Base-by-base conservation (phyloP, 92 coral and sea anemone genomes). In the Porites evermanni region DNA sequence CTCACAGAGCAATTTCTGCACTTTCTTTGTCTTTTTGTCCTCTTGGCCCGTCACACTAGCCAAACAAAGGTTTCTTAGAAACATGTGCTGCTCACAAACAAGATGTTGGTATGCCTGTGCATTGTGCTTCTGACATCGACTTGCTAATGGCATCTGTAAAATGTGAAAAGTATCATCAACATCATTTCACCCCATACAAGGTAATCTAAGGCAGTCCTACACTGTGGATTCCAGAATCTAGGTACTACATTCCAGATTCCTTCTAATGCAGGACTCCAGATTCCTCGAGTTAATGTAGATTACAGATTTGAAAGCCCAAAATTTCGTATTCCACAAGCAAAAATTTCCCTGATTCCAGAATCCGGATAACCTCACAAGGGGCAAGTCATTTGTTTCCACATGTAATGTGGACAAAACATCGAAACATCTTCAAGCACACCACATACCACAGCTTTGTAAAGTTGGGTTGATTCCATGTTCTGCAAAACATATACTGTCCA, bases 41-140 rank as follows among this genome's bases (percentile, higher is more conserved):
- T 88, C 95, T 50, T 67, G 72, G 16, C 83, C 82, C 8, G 63
- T 72, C 16, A 75, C 59, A 16, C 89, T 92, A 53, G 87, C 85
- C 70, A 93, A 81, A 84, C 91, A 91, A 21, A 93, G 91, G 0
- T 94, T 81, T 77, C 98, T 93, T 29, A 97, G 91, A 70, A 97
- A 95, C 74, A 95, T 79, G 77, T 97, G 98, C 77, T 97, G 98
- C 79, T 97, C 99, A 56, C 96, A 92, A 74, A 97, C 92, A 82
- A 97, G 87, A 70, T 91, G 97, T 60, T 93, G 92, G 80, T 91
- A 92, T 3, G 97, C 99, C 88, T 95, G 98, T 61, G 90, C 87
- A 83, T 93, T 97, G 77, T 86, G 94, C 86, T 91, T 93, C 80
- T 93, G 98, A 64, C 98, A 94, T 56, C 98, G 90, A 82, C 67